Percentiles rank a stretch among this genome's conserved stretches.
These are phyloP conservation scores for Hypsopygia costalis DNA, from an alignment of 2,888 invertebrate genomes.

Conservation along the genomic window DNA sequence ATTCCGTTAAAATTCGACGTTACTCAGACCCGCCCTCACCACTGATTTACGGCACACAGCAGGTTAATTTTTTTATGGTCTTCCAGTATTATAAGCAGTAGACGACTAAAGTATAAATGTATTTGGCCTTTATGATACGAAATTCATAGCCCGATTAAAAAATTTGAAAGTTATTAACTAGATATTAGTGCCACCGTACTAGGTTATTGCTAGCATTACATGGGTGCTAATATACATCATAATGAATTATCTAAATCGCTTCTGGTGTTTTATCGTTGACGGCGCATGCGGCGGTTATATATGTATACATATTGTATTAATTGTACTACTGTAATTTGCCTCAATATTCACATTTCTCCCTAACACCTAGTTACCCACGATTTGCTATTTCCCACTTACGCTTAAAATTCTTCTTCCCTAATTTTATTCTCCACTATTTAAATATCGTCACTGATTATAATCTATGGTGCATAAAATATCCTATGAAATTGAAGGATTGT, in stretches of 20 bases:
- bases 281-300: conserved; percentile 24
- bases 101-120: conserved; percentile 33
- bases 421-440: conserved; percentile 27
- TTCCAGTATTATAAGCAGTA: conserved; percentile 66
- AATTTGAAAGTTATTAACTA: conserved; percentile 28
- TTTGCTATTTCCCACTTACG: conserved; percentile 37
- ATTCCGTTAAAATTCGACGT: conserved; percentile 20
- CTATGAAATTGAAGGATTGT: conserved; percentile 49
- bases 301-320: conserved; percentile 20
- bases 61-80: conserved; percentile 55
- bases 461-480: conserved; percentile 62
- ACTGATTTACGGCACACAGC: conserved; percentile 23
- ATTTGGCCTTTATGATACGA: conserved; percentile 29
- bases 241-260: conserved; percentile 24
- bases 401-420: conserved; percentile 32
- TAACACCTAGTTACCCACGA: conserved; percentile 30
- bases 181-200: conserved; percentile 41
- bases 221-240: conserved; percentile 60
- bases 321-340: conserved; percentile 15
- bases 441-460: conserved; percentile 38
- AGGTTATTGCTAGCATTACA: conserved; percentile 59
- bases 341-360: conserved; percentile 14
- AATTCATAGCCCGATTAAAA: conserved; percentile 19
- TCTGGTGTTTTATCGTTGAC: conserved; percentile 20
- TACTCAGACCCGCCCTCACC: neutral